Conservation (phyloP, 2,113 vertebrate species). For the Columba livia region DNA sequence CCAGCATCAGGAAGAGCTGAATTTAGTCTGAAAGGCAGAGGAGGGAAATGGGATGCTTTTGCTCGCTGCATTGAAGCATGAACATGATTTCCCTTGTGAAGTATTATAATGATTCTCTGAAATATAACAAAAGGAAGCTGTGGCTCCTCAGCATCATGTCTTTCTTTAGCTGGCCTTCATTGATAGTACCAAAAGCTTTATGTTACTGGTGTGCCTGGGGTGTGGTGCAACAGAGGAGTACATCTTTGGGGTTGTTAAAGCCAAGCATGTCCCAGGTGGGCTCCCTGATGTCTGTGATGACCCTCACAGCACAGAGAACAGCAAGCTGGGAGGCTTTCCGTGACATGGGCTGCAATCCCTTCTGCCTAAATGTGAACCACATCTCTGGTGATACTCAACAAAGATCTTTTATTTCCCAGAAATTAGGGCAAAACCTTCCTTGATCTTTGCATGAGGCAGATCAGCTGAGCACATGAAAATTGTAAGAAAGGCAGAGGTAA, state of each 20-base stretch:
- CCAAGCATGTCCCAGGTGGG: fast-evolving
- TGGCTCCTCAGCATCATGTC: neutral
- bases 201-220: neutral
- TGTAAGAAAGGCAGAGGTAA: neutral
- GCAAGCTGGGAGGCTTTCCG: neutral
- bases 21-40: conserved; percentile 43
- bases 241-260: fast-evolving
- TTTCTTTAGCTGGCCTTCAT: neutral
- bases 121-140: neutral
- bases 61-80: neutral
- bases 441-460: neutral
- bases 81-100: conserved; percentile 11
- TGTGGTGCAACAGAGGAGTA: neutral
- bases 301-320: neutral
- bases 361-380: neutral
- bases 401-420: neutral
- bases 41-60: conserved; percentile 30
- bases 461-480: neutral
- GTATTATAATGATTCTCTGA: neutral
- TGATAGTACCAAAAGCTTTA: neutral
- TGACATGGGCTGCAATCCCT: neutral
- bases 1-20: neutral
- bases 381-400: neutral
- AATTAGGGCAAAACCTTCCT: neutral
- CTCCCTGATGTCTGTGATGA: neutral